A percentile compares a stretch with the other conserved stretches of the same genome.
phyloP scores from a whole-genome alignment of 2,888 invertebrate genomes.

The Drosophila nr. medialis region DNA sequence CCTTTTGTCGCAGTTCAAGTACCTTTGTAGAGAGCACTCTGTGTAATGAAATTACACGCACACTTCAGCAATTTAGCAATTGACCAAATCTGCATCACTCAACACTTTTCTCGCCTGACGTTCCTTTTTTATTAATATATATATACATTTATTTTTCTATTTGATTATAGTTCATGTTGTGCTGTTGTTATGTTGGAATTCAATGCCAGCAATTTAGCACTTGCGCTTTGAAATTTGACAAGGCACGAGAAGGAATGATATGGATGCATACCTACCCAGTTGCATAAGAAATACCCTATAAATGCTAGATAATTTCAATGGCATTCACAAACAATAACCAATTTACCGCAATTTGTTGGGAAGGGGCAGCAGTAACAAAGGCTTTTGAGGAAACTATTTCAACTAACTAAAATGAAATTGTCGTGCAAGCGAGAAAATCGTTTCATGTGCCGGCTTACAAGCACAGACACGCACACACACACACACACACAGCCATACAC shows the following conservation, averaged over 20 bases:
- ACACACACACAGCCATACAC: conserved; percentile 22
- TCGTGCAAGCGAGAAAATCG: conserved; percentile 34
- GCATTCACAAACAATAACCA: conserved; percentile 54
- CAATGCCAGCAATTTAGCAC: conserved; percentile 74
- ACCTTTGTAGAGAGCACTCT: conserved; percentile 17
- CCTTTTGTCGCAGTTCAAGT: conserved; percentile 47
- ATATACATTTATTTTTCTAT: conserved; percentile 44
- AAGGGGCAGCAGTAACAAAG: conserved; percentile 36
- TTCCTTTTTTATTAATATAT: conserved; percentile 8
- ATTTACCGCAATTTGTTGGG: conserved; percentile 55
- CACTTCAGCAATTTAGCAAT: conserved; percentile 75
- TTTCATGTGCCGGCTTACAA: conserved; percentile 55
- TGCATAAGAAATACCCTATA: conserved; percentile 39
- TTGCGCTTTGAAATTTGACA: conserved; percentile 39
- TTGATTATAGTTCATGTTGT: conserved; percentile 60
- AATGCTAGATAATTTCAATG: conserved; percentile 29
- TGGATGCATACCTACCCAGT: conserved; percentile 29
- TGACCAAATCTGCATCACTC: conserved; percentile 51
- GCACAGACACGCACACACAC: conserved; percentile 20
- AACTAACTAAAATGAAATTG: conserved; percentile 43
- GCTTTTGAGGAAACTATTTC: conserved; percentile 48
- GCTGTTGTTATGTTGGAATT: conserved; percentile 21
- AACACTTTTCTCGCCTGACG: conserved; percentile 35
- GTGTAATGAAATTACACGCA: conserved; percentile 75
- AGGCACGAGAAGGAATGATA: conserved; percentile 9